phyloP scores from a whole-genome alignment of 2,113 vertebrate genomes.

The Gasterosteus nipponicus region DNA sequence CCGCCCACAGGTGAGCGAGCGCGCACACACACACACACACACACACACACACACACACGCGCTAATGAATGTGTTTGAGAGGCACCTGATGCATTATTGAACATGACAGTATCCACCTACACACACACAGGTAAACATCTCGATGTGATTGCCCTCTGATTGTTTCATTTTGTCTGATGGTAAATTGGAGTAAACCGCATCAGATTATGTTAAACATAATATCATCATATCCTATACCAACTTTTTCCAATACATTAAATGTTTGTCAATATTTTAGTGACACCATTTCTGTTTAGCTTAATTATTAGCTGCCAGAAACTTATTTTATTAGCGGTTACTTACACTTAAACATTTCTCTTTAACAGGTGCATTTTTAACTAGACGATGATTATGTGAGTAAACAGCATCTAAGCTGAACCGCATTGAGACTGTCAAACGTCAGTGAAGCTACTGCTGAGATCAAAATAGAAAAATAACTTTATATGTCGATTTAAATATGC shows the following conservation, averaged over 20 bases:
- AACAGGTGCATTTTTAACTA: background rate
- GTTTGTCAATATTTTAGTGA: background rate
- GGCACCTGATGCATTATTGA: constrained; percentile 72
- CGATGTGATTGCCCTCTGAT: background rate
- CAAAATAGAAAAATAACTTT: constrained; percentile 23
- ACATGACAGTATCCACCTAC: constrained; percentile 75
- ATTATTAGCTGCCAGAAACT: no score
- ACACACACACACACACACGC: constrained; percentile 22
- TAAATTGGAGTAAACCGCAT: background rate
- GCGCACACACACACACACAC: constrained; percentile 6
- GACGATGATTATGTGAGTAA: background rate
- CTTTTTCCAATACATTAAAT: background rate
- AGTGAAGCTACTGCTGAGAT: constrained; percentile 7
- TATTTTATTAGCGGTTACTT: background rate
- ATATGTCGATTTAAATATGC: constrained; percentile 14
- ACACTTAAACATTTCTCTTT: background rate
- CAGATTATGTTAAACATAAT: background rate
- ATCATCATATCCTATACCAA: background rate
- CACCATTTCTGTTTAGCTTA: background rate
- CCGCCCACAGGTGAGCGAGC: constrained; percentile 91
- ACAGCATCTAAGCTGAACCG: background rate
- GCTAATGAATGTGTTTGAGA: constrained; percentile 41
- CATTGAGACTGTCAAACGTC: background rate
- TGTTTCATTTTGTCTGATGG: background rate
- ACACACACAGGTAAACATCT: constrained; percentile 30